Conservation (phyloP, 2,113 vertebrate genomes). For the Brachypteracias leptosomus region DNA sequence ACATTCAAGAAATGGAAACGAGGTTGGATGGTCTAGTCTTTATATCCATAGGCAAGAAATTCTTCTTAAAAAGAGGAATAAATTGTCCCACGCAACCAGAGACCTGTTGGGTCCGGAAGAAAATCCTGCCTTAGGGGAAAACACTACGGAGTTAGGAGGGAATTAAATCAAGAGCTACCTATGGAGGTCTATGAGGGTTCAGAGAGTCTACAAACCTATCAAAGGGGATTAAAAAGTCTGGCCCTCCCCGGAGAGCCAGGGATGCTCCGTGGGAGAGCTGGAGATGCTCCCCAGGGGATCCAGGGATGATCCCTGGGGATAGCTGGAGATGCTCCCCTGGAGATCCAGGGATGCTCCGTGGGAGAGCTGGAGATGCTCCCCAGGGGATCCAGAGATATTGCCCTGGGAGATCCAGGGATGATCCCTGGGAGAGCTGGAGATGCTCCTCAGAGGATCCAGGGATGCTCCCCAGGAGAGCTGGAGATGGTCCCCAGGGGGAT, state of each 20-base stretch:
- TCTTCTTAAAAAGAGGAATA: constrained; percentile 16
- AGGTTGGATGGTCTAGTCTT: constrained; percentile 68
- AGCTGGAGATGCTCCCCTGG: background rate
- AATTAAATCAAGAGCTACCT: constrained; percentile 40
- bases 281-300: background rate
- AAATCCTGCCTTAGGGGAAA: constrained; percentile 51
- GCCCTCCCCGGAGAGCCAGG: background rate
- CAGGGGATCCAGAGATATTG: background rate
- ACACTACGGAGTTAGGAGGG: constrained; percentile 4
- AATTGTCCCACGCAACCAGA: background rate
- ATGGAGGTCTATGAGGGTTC: background rate
- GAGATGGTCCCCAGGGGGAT: background rate
- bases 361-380: background rate
- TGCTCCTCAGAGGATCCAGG: background rate
- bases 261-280: background rate
- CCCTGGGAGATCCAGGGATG: background rate
- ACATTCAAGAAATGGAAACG: constrained; percentile 79
- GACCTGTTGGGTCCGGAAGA: background rate
- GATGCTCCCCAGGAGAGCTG: background rate
- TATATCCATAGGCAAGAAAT: constrained; percentile 52
- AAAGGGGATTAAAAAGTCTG: constrained; percentile 23
- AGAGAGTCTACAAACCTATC: constrained; percentile 39
- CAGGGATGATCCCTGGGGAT: background rate
- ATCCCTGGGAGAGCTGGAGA: background rate
- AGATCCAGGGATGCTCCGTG: background rate